Percentiles rank a stretch among this genome's conserved stretches.
Evolutionary conservation across 2,888 invertebrate species (phyloP).

Genomic region (Nemotelus pantherinus): DNA sequence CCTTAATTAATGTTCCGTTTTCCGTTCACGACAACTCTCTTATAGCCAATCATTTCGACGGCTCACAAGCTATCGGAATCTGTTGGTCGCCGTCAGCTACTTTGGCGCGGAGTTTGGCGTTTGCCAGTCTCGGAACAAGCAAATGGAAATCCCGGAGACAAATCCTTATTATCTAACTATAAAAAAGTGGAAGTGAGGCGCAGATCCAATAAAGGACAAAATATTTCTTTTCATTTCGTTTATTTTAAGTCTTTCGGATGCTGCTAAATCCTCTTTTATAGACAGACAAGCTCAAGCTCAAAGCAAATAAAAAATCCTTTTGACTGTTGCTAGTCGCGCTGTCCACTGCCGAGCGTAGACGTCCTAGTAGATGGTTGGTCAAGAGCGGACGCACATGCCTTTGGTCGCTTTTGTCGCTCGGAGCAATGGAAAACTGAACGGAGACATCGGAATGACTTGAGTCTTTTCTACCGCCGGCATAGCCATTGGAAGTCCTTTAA

Average conservation of each 20-base stretch:
- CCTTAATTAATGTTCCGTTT: conserved; percentile 38
- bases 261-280: conserved; percentile 49
- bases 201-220: conserved; percentile 49
- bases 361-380: background rate
- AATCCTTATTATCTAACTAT: conserved; percentile 50
- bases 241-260: conserved; percentile 48
- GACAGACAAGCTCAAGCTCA: conserved; percentile 47
- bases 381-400: conserved; percentile 10
- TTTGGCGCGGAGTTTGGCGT: background rate
- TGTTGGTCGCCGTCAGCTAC: background rate
- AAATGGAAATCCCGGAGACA: conserved; percentile 42
- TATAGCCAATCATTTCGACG: conserved; percentile 28
- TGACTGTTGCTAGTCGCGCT: conserved; percentile 27
- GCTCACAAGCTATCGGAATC: background rate
- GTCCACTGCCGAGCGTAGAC: conserved; percentile 11
- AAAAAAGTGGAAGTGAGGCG: conserved; percentile 42
- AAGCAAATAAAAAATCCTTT: conserved; percentile 45
- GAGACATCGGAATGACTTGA: background rate
- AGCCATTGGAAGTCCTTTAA: conserved; percentile 37
- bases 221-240: conserved; percentile 49
- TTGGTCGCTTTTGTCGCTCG: background rate
- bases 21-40: background rate
- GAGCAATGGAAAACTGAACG: background rate
- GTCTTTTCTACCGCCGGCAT: conserved; percentile 12
- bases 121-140: conserved; percentile 10